Evolutionary conservation across 2,113 vertebrate species (phyloP).

Genomic region (Morone saxatilis): DNA sequence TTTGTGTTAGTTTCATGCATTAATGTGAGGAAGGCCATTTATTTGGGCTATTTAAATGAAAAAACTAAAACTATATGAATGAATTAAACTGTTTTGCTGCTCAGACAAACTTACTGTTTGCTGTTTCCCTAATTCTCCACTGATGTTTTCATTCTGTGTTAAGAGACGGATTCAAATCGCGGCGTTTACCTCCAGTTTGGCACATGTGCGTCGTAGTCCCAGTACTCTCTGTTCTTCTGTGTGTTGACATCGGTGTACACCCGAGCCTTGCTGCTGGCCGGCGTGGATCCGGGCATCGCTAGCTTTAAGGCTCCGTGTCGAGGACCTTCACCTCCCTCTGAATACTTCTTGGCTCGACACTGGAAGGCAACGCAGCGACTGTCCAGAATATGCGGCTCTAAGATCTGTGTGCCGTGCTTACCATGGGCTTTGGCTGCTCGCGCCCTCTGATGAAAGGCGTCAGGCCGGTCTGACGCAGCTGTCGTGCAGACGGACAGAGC

Average conservation of each 20-base stretch:
- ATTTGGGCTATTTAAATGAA: too few species aligned
- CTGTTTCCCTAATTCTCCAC: not conserved
- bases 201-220: constrained; percentile 96
- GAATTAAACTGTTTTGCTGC: too few species aligned
- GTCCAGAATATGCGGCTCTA: constrained; percentile 56
- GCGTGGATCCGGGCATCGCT: constrained; percentile 94
- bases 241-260: constrained; percentile 98
- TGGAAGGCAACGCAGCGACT: constrained; percentile 72
- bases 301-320: constrained; percentile 76
- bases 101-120: too few species aligned
- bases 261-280: constrained; percentile 94
- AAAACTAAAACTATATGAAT: too few species aligned
- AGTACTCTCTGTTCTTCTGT: constrained; percentile 96
- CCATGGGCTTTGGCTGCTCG: constrained; percentile 63
- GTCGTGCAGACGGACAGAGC: constrained; percentile 78
- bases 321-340: constrained; percentile 74
- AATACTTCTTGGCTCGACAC: constrained; percentile 61
- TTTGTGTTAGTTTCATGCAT: too few species aligned
- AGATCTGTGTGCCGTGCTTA: constrained; percentile 54
- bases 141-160: not conserved
- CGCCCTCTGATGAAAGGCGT: constrained; percentile 51
- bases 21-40: too few species aligned
- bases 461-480: constrained; percentile 58
- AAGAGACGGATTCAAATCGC: too few species aligned
- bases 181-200: constrained; percentile 93